phyloP scores from a whole-genome alignment of 2,797 vertebrate species.

The Coracias cyanogaster region DNA sequence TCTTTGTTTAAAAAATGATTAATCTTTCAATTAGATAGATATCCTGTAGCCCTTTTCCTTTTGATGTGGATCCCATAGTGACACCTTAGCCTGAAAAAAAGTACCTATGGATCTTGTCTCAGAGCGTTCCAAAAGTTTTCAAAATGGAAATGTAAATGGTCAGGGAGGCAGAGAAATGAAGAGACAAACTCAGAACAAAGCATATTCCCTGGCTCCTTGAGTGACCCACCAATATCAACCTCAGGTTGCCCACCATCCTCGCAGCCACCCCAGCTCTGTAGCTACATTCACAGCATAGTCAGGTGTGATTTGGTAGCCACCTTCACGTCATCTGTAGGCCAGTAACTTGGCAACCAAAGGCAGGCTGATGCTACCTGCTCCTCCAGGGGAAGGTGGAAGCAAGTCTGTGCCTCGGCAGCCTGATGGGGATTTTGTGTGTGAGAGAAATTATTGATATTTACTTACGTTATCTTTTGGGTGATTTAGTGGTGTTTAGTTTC shows the following conservation, averaged over 20 bases:
- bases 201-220: rapidly evolving
- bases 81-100: neutral
- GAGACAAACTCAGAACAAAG: neutral
- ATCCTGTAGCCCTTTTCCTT: neutral
- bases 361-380: neutral
- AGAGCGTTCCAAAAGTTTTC: neutral
- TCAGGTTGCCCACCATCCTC: neutral
- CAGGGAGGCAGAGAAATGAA: neutral
- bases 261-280: neutral
- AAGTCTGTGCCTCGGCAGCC: neutral
- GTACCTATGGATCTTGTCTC: neutral
- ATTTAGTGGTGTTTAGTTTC: neutral
- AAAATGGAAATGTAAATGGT: neutral
- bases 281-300: neutral
- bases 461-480: neutral
- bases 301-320: neutral
- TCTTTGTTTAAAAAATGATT: neutral
- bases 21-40: neutral
- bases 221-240: neutral
- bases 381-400: neutral
- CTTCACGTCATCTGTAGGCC: neutral
- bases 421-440: neutral
- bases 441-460: neutral
- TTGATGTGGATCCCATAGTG: neutral
- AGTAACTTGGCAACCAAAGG: neutral